Evolutionary conservation across 2,113 vertebrate genomes (phyloP).

Genomic region (Stercorarius parasiticus): DNA sequence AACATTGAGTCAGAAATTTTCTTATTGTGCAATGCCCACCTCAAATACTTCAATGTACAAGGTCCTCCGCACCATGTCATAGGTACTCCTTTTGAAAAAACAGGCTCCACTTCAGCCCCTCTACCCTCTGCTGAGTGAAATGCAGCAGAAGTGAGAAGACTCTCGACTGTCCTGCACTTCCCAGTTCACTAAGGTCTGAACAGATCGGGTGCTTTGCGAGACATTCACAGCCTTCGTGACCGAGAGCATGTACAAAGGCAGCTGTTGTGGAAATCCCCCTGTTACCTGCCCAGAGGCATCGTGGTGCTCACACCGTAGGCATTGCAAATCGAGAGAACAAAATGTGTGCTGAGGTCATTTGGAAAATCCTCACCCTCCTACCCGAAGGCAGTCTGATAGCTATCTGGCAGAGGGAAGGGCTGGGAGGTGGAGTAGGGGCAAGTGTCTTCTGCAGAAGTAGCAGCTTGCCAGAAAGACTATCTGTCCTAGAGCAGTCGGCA

Average conservation of each 20-base stretch:
- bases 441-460: background rate
- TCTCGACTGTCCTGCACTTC: background rate
- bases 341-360: background rate
- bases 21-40: background rate
- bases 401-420: background rate
- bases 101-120: background rate
- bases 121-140: background rate
- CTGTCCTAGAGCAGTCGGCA: background rate
- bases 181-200: background rate
- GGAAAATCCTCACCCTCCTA: background rate
- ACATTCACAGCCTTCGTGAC: rapidly evolving
- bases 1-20: background rate
- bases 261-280: background rate
- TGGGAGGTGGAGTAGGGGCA: rapidly evolving
- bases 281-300: background rate
- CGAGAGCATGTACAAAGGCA: background rate
- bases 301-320: rapidly evolving
- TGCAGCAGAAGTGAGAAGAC: background rate
- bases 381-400: background rate
- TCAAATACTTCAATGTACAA: background rate
- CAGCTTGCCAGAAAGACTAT: background rate
- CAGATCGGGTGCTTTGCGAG: background rate
- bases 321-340: background rate
- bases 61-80: rapidly evolving
- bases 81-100: background rate